Base-by-base conservation (phyloP, 2,113 vertebrate genomes). In the Pimephales promelas region DNA sequence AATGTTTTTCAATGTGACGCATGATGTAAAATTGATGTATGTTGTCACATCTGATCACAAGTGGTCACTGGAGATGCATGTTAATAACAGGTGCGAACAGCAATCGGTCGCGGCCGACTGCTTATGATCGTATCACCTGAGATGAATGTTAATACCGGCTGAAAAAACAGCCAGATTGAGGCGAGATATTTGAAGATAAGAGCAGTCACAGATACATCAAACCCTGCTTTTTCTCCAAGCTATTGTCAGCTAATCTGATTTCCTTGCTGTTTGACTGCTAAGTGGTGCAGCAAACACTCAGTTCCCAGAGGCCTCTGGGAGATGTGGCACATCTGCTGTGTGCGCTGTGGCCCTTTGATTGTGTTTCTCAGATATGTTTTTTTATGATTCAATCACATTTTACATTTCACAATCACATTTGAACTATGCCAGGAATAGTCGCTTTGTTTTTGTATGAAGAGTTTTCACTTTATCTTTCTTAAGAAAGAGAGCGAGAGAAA, bases 341-440 rank as follows among this genome's bases (percentile, higher is more conserved):
- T 36, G 18, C 20, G 20, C 11, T 18, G 64, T 54, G 79, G 64
- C 47, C 36, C 45, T 54, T 81, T 71, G 47, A 81, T 70, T 70
- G 47, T 70, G 62, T 24, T 81, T 22, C 79, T 81, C 31, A 81
- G 79, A 81, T 56, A 70, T 71, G 28, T 14, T 52, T 81, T 81
- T 74, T 70, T 10, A 31, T 56, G 26, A 70, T 81, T 71, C 34
- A 52, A 68, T 81, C 45, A 24, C 18, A 28, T 49, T 49, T 64
- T n/a, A n/a, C n/a, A n/a, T n/a, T n/a, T n/a, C n/a, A n/a, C 34
- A 52, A 68, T 81, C 45, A 24, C 18, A 28, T 49, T 49, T 64
- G 34, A 77, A 40, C 74, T 77, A 77, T 40, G 61, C 64, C 64
- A 70, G 47, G 64, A 68, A 52, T 54, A 81, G 22, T 56, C 4